phyloP scores from a whole-genome alignment of 30 jellyfish, hydroid and myxozoan genomes.

The Pseudorhiza aurosa region DNA sequence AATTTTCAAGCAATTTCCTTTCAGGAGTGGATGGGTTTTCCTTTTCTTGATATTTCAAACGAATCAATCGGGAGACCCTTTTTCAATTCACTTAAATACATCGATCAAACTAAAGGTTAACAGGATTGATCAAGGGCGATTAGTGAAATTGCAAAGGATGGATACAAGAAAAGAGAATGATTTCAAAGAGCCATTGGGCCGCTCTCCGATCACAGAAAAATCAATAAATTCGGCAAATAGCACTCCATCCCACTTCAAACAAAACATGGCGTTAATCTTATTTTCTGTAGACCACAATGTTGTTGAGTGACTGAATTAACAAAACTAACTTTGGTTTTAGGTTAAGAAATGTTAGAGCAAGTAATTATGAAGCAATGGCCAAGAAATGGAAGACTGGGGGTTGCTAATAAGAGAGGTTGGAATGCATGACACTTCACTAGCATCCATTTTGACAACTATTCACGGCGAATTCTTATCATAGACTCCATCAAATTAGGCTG shows the following conservation, averaged over 20 bases:
- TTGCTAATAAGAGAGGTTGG: conserved; percentile 32
- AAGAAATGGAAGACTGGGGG: conserved; percentile 13
- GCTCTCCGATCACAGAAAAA: conserved; percentile 45
- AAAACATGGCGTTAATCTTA: conserved; percentile 46
- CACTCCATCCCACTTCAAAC: conserved; percentile 79
- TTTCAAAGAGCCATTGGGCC: conserved; percentile 9
- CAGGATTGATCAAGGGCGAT: conserved; percentile 31
- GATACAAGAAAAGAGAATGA: conserved; percentile 9
- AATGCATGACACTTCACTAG: conserved; percentile 4
- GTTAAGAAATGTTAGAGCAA: conserved; percentile 53
- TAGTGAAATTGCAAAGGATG: conserved; percentile 16
- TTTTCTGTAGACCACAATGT: conserved; percentile 69
- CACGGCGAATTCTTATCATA: too few relatives aligned
- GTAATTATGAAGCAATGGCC: conserved; percentile 32
- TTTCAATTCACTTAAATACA: conserved; percentile 30
- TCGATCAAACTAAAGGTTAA: conserved; percentile 41
- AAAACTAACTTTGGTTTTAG: conserved; percentile 68
- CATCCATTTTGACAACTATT: too few relatives aligned
- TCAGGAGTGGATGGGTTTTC: conserved; percentile 16
- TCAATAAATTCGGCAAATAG: conserved; percentile 65
- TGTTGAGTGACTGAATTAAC: conserved; percentile 68
- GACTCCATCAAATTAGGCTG: too few relatives aligned
- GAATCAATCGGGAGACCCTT: conserved; percentile 41
- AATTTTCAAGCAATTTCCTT: conserved; percentile 37
- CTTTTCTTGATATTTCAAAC: conserved; percentile 34